Evolutionary conservation across 2,113 vertebrate species (phyloP).

Genomic region (Hydrolagus affinis): DNA sequence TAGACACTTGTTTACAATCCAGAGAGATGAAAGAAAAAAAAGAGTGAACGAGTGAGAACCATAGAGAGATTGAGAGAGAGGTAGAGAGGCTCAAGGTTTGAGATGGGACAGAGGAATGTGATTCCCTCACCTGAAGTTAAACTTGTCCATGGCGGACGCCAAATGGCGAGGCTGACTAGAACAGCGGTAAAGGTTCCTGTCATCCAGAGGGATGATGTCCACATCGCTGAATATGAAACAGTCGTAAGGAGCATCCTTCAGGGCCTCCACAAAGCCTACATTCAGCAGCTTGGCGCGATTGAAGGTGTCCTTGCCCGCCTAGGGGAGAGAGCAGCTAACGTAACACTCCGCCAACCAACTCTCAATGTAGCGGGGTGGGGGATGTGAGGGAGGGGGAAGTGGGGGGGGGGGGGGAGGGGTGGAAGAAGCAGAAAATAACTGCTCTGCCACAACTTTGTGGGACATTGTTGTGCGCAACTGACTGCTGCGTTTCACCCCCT

Average conservation of each 20-base stretch:
- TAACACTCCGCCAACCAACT: too few relatives aligned
- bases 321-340: not conserved
- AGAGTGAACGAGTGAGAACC: not conserved
- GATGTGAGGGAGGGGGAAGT: too few relatives aligned
- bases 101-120: too few relatives aligned
- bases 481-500: too few relatives aligned
- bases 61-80: not conserved
- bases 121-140: slow-evolving; percentile 32
- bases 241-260: slow-evolving; percentile 33
- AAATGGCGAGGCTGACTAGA: slow-evolving; percentile 31
- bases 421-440: too few relatives aligned
- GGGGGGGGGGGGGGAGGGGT: too few relatives aligned
- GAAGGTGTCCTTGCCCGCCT: slow-evolving; percentile 29
- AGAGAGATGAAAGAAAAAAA: not conserved
- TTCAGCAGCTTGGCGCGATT: slow-evolving; percentile 39
- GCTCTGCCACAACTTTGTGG: too few relatives aligned
- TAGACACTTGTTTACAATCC: not conserved
- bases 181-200: slow-evolving; percentile 35
- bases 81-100: too few relatives aligned
- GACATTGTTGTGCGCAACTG: too few relatives aligned
- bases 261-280: slow-evolving; percentile 31
- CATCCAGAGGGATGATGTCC: slow-evolving; percentile 34
- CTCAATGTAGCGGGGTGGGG: too few relatives aligned
- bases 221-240: slow-evolving; percentile 40
- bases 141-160: slow-evolving; percentile 35